Evolutionary conservation across 2,113 vertebrate genomes (phyloP), one percentile per base, ranked within the genome.

Genomic region (Meriones unguiculatus): DNA sequence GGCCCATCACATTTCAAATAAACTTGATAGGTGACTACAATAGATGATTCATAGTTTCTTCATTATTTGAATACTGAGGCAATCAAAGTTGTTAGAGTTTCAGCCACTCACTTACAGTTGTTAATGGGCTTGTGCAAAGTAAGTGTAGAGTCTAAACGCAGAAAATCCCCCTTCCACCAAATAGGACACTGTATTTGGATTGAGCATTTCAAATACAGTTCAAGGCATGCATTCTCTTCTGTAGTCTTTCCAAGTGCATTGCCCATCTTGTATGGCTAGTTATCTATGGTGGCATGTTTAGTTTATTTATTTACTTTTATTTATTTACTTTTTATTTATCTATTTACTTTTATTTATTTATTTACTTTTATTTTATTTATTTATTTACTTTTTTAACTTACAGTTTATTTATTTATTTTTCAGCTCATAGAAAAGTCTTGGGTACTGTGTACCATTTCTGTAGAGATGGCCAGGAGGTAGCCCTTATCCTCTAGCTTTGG

Each of bases 121-220:
- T 50, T 93, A 62, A 89, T 46, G 78, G 52, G 9, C 69, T 93
- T 88, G 86, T 91, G 17, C 32, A 41, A 64, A 73, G 90, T 96
- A 52, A 89, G 14, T 62, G 87, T 80, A 12, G 25, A 94, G 89
- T 90, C 76, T 80, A 59, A 54, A 76, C 22, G 81, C 17, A 9
- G 25, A 8, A 14, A n/a, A 38, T 3, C 12, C 20, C 5, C 18
- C 32, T 35, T 24, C 46, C 30, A 70, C n/a, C 35, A 50, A 65
- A 7, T 86, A 80, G 69, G 57, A 46, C 25, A 85, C 25, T 25
- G 46, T 65, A 54, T 11, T 17, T 89, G n/a, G 18, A 78, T 70
- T 41, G 77, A 41, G 5, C 15, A 87, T 96, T 94, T 94, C 35
- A 70, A 86, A 35, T 88, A 72, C 46, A 93, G 80, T 14, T 88